Percentiles rank a stretch among this genome's conserved stretches.
Conservation (phyloP, 1,140 invertebrate genomes). For the Lethrus apterus region DNA sequence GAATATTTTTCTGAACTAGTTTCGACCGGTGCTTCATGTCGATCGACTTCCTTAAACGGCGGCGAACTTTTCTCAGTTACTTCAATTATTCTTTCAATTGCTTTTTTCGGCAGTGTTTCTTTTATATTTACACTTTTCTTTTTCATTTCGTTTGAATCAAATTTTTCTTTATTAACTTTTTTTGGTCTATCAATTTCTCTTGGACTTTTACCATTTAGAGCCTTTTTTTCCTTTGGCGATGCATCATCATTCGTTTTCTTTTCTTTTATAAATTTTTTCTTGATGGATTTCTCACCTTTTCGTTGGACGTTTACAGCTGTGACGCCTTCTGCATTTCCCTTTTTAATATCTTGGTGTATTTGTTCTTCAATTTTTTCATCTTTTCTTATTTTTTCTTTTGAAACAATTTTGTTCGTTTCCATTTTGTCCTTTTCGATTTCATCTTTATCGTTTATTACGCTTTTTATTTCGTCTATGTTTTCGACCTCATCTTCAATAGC, state of each 20-base stretch:
- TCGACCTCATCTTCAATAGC: conserved; percentile 23
- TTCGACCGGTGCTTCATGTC: background rate
- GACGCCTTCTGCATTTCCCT: conserved; percentile 12
- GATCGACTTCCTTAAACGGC: too few species aligned
- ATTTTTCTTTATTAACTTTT: background rate
- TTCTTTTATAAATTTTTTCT: conserved; percentile 25
- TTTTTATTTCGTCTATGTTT: conserved; percentile 17
- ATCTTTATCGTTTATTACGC: background rate
- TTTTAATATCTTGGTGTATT: background rate
- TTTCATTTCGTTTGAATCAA: background rate
- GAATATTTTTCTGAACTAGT: conserved; percentile 18
- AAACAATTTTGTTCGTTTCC: conserved; percentile 26
- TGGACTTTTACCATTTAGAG: conserved; percentile 3
- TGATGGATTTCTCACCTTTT: conserved; percentile 20
- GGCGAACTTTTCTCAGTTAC: conserved; percentile 1
- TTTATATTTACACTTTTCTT: conserved; percentile 8
- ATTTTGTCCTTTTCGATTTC: conserved; percentile 29
- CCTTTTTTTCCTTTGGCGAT: conserved; percentile 4
- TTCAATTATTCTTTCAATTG: conserved; percentile 6
- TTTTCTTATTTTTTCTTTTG: background rate
- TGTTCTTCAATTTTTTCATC: conserved; percentile 4
- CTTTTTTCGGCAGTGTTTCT: conserved; percentile 8
- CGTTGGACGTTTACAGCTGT: conserved; percentile 1
- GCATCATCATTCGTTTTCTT: conserved; percentile 4
- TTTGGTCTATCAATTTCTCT: conserved; percentile 9